These are phyloP conservation scores for Drosophila bocki DNA, from an alignment of 1,140 invertebrate genomes.

Conservation along the genomic window DNA sequence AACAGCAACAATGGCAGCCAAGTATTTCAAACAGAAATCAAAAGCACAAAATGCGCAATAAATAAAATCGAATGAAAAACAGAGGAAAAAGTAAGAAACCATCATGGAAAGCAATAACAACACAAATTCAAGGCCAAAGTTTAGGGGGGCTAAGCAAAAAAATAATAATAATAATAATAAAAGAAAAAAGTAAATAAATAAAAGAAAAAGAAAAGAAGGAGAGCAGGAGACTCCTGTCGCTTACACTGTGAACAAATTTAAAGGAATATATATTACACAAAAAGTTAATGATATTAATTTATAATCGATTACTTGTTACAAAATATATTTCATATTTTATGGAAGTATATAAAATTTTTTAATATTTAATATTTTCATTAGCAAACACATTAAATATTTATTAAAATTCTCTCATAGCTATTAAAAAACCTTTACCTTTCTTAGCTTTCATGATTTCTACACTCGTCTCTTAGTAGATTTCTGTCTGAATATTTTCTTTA, in stretches of 20 bases:
- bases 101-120: slow-evolving; percentile 24
- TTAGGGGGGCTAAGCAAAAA: slow-evolving; percentile 10
- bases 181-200: neutral
- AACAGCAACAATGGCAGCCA: slow-evolving; percentile 18
- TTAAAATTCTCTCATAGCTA: neutral
- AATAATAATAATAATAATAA: neutral
- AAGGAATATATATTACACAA: too few species aligned
- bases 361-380: neutral
- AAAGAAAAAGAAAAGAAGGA: neutral
- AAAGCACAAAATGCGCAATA: slow-evolving; percentile 60
- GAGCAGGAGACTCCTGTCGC: neutral
- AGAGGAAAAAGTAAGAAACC: slow-evolving; percentile 26
- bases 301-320: neutral
- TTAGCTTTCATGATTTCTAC: neutral
- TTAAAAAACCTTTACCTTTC: neutral
- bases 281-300: neutral
- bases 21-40: slow-evolving; percentile 37
- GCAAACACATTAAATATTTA: neutral
- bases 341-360: neutral
- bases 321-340: neutral
- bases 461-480: too few species aligned
- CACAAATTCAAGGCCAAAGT: slow-evolving; percentile 53
- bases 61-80: slow-evolving; percentile 45
- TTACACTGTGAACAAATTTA: neutral
- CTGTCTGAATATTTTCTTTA: neutral